Base-by-base conservation (phyloP, 2,113 vertebrate genomes). In the Danio rerio region DNA sequence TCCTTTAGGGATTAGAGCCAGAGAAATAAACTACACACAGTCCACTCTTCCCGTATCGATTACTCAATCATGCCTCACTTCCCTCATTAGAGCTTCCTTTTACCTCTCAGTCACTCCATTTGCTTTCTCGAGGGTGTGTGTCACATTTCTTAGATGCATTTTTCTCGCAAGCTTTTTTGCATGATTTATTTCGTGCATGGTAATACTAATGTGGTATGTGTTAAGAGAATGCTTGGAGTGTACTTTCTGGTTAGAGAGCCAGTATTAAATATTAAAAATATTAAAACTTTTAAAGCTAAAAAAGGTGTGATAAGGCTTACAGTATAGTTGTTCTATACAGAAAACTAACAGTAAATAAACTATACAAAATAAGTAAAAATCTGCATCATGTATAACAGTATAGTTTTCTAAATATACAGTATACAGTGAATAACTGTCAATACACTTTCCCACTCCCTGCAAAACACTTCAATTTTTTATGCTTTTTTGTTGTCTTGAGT, bases 61-160 rank as follows among this genome's bases (percentile, higher is more conserved):
- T 62, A 78, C n/a, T 78, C 59, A 78, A 52, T 65, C 59, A 62
- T 40, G 59, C 58, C 12, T 65, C 59, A 78, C 59, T 78, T 78
- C 20, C 55, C 73, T 61, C 55, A 47, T 76, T 61, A 76, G 56
- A 49, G 56, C 75, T 31, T 49, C 75, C 58, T 52, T 63, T 65
- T 63, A 65, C 58, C 18, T 78, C 21, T 65, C 45, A 65, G 56
- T 65, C 75, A 49, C 73, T 61, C 73, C 42, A 45, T 47, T 76
- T 58, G 56, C 40, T 16, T 62, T 71, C 65, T 75, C 74, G 49
- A 62, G 43, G 74, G 47, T 62, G 45, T 43, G 31, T 43, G 31
- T 62, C 59, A 6, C 73, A 76, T 76, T 49, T 61, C 73, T 61
- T 31, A 63, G 20, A 63, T 16, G 43, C 74, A 63, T 77, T 63